A percentile compares a stretch with the other conserved stretches of the same genome.
phyloP scores from a whole-genome alignment of 1,140 invertebrate genomes.

The Cyclina sinensis region DNA sequence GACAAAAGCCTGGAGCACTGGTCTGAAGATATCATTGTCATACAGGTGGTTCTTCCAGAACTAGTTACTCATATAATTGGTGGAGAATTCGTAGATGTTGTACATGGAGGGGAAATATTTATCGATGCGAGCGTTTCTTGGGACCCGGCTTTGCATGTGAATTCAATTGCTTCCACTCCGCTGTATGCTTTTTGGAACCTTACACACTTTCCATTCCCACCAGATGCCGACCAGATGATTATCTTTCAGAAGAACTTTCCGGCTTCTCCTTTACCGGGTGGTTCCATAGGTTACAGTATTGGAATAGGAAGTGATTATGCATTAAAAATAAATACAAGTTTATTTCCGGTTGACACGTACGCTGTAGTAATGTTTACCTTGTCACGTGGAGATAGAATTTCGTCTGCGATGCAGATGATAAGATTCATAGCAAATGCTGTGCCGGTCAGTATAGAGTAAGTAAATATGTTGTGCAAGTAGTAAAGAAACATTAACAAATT shows the following conservation, averaged over 20 bases:
- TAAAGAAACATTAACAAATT: too few species aligned
- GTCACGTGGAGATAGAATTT: neutral
- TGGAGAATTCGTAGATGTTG: constrained; percentile 18
- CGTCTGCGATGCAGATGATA: constrained; percentile 25
- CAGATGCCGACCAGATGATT: neutral
- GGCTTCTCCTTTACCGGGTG: neutral
- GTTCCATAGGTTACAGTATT: neutral
- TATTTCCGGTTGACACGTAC: neutral
- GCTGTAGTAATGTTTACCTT: constrained; percentile 23
- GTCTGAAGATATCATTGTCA: neutral
- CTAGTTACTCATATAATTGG: constrained; percentile 33
- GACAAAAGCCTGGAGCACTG: neutral
- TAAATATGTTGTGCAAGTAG: too few species aligned
- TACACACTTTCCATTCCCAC: neutral
- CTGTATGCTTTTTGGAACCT: neutral
- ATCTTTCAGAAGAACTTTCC: neutral
- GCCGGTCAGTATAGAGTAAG: constrained; percentile 16
- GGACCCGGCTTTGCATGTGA: neutral
- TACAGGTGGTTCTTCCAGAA: constrained; percentile 30
- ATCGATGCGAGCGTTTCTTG: constrained; percentile 8
- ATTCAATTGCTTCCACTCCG: neutral
- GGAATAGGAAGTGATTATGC: constrained; percentile 3
- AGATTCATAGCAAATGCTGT: neutral
- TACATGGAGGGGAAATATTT: neutral
- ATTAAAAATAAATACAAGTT: neutral